A percentile compares a stretch with the other conserved stretches of the same genome.
These are phyloP conservation scores for Babyrousa celebensis DNA, from an alignment of 2,797 vertebrate species.

Conservation along the genomic window DNA sequence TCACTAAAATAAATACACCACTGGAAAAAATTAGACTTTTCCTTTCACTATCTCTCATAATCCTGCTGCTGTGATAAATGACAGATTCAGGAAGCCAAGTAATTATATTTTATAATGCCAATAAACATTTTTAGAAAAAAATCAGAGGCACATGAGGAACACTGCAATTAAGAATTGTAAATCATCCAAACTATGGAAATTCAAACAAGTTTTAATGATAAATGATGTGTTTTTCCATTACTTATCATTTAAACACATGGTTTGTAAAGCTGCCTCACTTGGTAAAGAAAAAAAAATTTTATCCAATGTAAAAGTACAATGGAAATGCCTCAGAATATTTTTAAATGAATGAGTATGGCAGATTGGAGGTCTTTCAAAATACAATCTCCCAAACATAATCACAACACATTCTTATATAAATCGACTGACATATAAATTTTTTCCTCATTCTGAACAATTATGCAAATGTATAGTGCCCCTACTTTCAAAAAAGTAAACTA, in stretches of 20 bases:
- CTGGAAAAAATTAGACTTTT: background rate
- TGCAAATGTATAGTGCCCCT: background rate
- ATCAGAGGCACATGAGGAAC: background rate
- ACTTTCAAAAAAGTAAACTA: slow-evolving; percentile 1
- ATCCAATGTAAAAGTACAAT: background rate
- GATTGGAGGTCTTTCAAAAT: background rate
- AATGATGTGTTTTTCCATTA: background rate
- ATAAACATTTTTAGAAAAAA: background rate
- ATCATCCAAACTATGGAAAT: background rate
- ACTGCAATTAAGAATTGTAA: background rate
- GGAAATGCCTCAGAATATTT: background rate
- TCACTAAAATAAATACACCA: background rate
- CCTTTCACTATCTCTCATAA: background rate
- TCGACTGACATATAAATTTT: background rate
- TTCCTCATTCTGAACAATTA: background rate
- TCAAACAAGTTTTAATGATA: background rate
- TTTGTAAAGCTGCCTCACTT: background rate
- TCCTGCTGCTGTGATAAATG: background rate
- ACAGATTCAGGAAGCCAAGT: background rate
- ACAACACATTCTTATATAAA: background rate
- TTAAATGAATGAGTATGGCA: background rate
- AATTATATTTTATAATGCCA: slow-evolving; percentile 2
- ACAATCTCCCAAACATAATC: background rate
- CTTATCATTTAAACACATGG: background rate
- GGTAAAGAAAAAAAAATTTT: background rate